Evolutionary conservation across 2,888 invertebrate species (phyloP), one percentile per base, ranked within the genome.

Genomic region (Syrista parreyssii): DNA sequence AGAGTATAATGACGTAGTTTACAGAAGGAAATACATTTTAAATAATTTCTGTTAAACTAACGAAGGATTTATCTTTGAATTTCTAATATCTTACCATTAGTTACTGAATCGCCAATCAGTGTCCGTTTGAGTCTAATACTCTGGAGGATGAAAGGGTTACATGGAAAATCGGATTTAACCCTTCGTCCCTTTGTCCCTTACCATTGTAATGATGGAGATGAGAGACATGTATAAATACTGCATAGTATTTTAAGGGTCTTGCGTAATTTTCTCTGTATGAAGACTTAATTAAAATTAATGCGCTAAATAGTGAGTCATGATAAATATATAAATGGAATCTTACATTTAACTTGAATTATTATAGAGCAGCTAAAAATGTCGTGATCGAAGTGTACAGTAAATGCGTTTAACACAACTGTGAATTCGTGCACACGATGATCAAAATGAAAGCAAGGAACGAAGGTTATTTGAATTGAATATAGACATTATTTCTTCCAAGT

Each of bases 41-140:
- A 55, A 23, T 9, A 55, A 55, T 23, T 55, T 55, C 55, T 55
- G 9, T 55, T 55, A 55, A 55, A 55, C 0, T 23, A 55, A 34
- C 80, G 82, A 83, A 83, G 81, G 80, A 82, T 79, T 80, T 79
- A 40, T 80, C 82, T 83, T 85, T 85, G 82, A 82, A 80, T 82
- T 78, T 76, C 76, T 77, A 79, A 84, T 83, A 80, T 82, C 82
- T 3, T 15, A 0, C 12, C 15, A 12, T 23, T 40, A 15, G 23
- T 15, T 40, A 15, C 40, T 40, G 23, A 55, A 23, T 23, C 23
- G 6, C 55, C 55, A 55, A 55, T 55, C 55, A 23, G 55, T 55
- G 23, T 80, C 81, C 79, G 81, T 76, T 82, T 80, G 74, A 68
- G 77, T 34, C 32, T 78, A 80, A 84, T 75, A 82, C 82, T 77